These are phyloP conservation scores for Cyprinodon diabolis DNA, from an alignment of 2,797 vertebrate species.

Conservation along the genomic window DNA sequence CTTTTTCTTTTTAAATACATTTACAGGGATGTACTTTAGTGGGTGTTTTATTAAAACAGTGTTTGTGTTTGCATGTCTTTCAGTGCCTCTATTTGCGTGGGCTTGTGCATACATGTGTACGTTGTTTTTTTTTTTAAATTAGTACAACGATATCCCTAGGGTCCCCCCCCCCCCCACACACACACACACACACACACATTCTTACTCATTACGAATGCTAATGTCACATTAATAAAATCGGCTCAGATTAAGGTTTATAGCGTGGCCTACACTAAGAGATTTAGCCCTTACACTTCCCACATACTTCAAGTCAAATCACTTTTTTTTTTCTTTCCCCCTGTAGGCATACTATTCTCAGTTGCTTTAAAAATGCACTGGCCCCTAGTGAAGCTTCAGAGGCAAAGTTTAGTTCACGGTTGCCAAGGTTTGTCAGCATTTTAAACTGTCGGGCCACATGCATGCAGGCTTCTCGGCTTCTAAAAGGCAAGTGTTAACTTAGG, in stretches of 20 bases:
- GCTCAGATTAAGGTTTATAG: conserved; percentile 79
- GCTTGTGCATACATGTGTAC: conserved; percentile 20
- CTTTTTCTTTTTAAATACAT: conserved; percentile 39
- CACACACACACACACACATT: no score
- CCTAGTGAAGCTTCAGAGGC: conserved; percentile 52
- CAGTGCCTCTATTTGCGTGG: conserved; percentile 17
- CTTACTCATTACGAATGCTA: conserved; percentile 82
- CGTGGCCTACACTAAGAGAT: conserved; percentile 74
- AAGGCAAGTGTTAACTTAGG: conserved; percentile 56
- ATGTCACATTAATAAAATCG: conserved; percentile 81
- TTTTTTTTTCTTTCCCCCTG: conserved; percentile 53
- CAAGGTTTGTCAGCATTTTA: conserved; percentile 53
- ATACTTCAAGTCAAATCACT: conserved; percentile 74
- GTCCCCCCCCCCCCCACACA: conserved; percentile 51
- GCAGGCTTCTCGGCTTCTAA: conserved; percentile 34
- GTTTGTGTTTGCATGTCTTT: conserved; percentile 35
- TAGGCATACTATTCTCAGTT: conserved; percentile 60
- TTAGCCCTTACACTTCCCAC: conserved; percentile 75
- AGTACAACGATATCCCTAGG: conserved; percentile 73
- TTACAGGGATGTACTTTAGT: conserved; percentile 61
- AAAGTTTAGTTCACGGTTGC: conserved; percentile 51
- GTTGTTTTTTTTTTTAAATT: conserved; percentile 46
- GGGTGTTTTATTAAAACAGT: conserved; percentile 43
- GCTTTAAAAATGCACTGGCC: conserved; percentile 45
- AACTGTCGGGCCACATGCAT: conserved; percentile 48